These are phyloP conservation scores for Aphidoletes aphidimyza DNA, from an alignment of 2,888 invertebrate species.

Conservation along the genomic window DNA sequence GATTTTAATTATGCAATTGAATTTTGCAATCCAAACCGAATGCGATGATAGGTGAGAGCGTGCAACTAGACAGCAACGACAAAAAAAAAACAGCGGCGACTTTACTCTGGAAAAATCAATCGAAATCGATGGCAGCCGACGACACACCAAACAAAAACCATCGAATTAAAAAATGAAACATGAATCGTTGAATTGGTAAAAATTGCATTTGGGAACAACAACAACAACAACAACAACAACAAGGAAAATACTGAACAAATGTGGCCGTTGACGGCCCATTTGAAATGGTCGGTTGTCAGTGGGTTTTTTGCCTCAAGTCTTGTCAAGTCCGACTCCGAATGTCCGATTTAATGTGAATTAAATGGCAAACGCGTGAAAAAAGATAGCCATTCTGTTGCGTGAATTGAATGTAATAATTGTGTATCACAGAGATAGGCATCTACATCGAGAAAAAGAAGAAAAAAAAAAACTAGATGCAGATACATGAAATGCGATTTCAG, in stretches of 20 bases:
- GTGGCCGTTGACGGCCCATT: not conserved
- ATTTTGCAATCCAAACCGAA: conserved; percentile 23
- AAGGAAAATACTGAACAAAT: too few relatives aligned
- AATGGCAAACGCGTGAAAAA: conserved; percentile 12
- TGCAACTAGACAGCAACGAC: not conserved
- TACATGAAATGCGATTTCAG: conserved; percentile 36
- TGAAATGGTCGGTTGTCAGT: not conserved
- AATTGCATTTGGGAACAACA: conserved; percentile 41
- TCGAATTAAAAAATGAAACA: too few relatives aligned
- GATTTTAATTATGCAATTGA: conserved; percentile 27
- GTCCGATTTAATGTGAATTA: conserved; percentile 2
- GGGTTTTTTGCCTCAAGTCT: conserved; percentile 6
- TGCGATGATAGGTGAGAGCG: not conserved
- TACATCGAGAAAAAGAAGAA: too few relatives aligned
- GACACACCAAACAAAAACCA: conserved; percentile 15
- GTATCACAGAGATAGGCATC: conserved; percentile 27
- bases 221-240: too few relatives aligned
- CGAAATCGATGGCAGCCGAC: too few relatives aligned
- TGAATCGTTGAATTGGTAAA: not conserved
- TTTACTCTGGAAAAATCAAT: conserved; percentile 8
- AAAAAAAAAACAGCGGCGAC: not conserved
- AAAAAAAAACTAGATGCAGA: not conserved
- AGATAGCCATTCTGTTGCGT: not conserved
- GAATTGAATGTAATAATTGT: conserved; percentile 49
- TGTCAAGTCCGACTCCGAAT: conserved; percentile 18